Percentiles rank a stretch among this genome's conserved stretches.
Conservation (phyloP, 2,888 invertebrate genomes). For the Orthosia cruda region DNA sequence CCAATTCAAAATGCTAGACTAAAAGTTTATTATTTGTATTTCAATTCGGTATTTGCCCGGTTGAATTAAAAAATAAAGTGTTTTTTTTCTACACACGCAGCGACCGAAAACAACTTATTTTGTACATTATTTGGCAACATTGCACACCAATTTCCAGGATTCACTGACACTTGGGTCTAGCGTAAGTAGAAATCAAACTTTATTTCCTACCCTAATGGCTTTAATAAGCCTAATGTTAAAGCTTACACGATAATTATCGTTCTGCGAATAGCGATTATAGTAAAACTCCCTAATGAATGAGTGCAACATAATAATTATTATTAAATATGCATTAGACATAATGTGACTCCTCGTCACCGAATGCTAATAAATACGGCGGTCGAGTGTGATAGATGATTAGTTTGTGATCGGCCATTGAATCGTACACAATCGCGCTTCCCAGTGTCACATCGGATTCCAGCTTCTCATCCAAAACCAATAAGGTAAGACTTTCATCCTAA, state of each 20-base stretch:
- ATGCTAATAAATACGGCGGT: constrained; percentile 31
- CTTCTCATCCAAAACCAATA: not conserved
- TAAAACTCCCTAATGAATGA: no score
- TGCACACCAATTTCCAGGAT: constrained; percentile 32
- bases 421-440: not conserved
- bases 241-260: not conserved
- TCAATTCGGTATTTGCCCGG: no score
- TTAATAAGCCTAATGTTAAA: constrained; percentile 27
- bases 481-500: constrained; percentile 38
- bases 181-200: not conserved
- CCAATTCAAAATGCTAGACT: no score
- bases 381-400: not conserved
- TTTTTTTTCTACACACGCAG: no score
- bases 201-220: fast-evolving
- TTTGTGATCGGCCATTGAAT: constrained; percentile 16
- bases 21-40: no score
- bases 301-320: no score
- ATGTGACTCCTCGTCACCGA: constrained; percentile 34
- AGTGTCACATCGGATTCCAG: not conserved
- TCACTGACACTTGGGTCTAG: constrained; percentile 31
- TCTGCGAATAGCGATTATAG: no score
- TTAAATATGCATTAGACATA: not conserved
- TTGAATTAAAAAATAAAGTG: no score
- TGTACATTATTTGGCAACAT: constrained; percentile 36
- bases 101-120: not conserved